Percentiles rank a stretch among this genome's conserved stretches.
phyloP scores from a whole-genome alignment of 2,888 invertebrate genomes.

The Axea sp. region DNA sequence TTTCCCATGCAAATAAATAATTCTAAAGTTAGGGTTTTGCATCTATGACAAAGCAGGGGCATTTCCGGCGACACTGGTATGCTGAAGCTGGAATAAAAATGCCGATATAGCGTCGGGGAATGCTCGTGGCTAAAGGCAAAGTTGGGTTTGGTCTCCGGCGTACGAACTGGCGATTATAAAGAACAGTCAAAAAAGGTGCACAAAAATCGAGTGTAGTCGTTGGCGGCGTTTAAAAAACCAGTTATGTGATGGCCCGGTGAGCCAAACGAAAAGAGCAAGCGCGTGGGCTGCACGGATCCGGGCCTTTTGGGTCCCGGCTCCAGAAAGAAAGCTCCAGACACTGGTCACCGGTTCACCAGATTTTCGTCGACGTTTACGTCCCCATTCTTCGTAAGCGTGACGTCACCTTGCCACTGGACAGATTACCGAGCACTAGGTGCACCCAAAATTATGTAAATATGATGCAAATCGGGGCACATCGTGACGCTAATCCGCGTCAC shows the following conservation, averaged over 20 bases:
- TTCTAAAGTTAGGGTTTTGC: conserved; percentile 4
- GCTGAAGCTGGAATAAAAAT: conserved; percentile 49
- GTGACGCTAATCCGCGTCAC: conserved; percentile 78
- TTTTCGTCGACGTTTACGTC: conserved; percentile 32
- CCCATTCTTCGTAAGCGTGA: conserved; percentile 56
- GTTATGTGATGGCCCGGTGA: conserved; percentile 73
- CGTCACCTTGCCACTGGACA: conserved; percentile 66
- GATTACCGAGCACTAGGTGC: conserved; percentile 71
- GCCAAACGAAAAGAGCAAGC: conserved; percentile 66
- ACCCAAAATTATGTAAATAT: conserved; percentile 78
- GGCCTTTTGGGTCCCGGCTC: conserved; percentile 43
- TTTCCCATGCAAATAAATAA: too few species aligned
- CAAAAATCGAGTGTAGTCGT: conserved; percentile 72
- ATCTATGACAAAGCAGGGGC: conserved; percentile 50
- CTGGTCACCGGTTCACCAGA: conserved; percentile 30
- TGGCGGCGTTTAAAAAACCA: conserved; percentile 78
- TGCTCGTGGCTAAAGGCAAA: conserved; percentile 67
- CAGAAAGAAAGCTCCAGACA: conserved; percentile 35
- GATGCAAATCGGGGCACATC: conserved; percentile 75
- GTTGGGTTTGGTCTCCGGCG: conserved; percentile 70
- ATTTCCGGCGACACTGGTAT: conserved; percentile 58
- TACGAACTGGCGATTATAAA: conserved; percentile 78
- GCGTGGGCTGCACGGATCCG: conserved; percentile 78
- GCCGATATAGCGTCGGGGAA: conserved; percentile 65
- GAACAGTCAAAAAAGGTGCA: conserved; percentile 75